Conservation (phyloP, 2,888 invertebrate genomes). For the Epinotia demarniana region DNA sequence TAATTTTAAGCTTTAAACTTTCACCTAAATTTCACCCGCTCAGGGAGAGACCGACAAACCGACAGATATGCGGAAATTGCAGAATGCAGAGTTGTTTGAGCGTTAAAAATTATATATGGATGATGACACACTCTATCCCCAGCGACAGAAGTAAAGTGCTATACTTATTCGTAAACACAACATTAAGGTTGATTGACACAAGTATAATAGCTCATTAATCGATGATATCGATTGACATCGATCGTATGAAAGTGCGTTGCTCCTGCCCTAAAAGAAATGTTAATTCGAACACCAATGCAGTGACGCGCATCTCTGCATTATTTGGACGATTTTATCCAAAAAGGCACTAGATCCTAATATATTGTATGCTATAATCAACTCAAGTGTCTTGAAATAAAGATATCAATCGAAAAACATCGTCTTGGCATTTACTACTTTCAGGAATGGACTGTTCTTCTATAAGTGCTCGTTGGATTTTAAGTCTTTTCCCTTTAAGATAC, state of each 20-base stretch:
- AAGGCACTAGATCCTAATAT: background rate
- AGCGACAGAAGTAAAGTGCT: constrained; percentile 13
- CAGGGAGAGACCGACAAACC: too few relatives aligned
- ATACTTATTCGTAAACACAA: constrained; percentile 32
- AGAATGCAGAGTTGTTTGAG: too few relatives aligned
- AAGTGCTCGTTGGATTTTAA: constrained; percentile 11
- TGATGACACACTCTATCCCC: background rate
- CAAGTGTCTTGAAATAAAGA: background rate
- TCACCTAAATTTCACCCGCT: too few relatives aligned
- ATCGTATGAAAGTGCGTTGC: constrained; percentile 53
- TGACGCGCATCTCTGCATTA: constrained; percentile 63
- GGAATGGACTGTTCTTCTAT: background rate
- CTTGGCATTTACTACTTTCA: background rate
- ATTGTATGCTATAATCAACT: background rate
- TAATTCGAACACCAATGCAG: constrained; percentile 51
- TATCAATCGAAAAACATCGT: background rate
- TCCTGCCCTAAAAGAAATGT: constrained; percentile 55
- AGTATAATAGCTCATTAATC: constrained; percentile 46
- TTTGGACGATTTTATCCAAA: constrained; percentile 49
- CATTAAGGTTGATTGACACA: constrained; percentile 42
- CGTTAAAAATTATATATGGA: background rate
- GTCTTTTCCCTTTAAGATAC: background rate
- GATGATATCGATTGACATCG: constrained; percentile 42
- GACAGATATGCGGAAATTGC: too few relatives aligned
- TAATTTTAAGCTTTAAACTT: too few relatives aligned